These are phyloP conservation scores for Planiliza haematocheilus DNA, from an alignment of 2,113 vertebrate genomes.

Conservation along the genomic window DNA sequence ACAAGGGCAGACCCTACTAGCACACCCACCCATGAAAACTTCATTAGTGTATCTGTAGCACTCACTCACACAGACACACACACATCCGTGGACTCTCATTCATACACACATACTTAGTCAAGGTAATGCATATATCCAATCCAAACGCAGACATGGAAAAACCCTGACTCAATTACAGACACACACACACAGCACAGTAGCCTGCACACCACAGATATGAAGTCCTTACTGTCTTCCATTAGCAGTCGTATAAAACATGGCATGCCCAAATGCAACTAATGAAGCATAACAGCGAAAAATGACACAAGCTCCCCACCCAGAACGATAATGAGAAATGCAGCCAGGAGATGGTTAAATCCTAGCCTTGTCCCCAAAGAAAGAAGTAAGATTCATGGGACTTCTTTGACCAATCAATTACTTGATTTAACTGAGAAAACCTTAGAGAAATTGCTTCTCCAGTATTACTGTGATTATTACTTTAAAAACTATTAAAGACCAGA, in stretches of 20 bases:
- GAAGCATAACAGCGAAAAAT: neutral
- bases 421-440: slow-evolving; percentile 23
- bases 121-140: slow-evolving; percentile 1
- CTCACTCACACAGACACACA: neutral
- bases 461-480: slow-evolving; percentile 29
- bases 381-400: neutral
- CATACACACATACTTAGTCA: neutral
- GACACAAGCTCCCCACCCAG: neutral
- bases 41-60: slow-evolving; percentile 17
- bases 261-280: slow-evolving; percentile 21
- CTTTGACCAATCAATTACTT: slow-evolving; percentile 31
- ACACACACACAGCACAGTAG: neutral
- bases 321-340: slow-evolving; percentile 1
- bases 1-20: slow-evolving; percentile 29
- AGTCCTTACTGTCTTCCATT: slow-evolving; percentile 5
- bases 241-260: slow-evolving; percentile 22
- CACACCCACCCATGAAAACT: slow-evolving; percentile 21
- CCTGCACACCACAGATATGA: neutral
- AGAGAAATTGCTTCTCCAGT: neutral
- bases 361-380: neutral
- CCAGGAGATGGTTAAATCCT: neutral
- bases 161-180: neutral
- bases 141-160: neutral
- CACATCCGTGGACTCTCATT: neutral
- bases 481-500: slow-evolving; percentile 38